Evolutionary conservation across 2,113 vertebrate genomes (phyloP), one percentile per base, ranked within the genome.

Genomic region (Python bivittatus): DNA sequence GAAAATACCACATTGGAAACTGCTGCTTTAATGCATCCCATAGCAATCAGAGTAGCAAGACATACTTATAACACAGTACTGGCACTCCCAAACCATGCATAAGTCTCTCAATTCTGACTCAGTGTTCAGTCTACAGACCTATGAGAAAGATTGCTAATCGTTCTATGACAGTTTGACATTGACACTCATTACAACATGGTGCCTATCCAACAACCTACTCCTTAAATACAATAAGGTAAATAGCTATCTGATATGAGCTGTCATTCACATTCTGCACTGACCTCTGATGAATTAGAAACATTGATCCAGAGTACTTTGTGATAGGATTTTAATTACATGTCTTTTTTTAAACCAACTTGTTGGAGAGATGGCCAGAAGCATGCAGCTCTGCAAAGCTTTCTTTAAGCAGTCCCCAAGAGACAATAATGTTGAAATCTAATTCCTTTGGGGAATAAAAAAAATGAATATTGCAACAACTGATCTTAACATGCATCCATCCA

Each of bases 391-490:
- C 4, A 85, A 57, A 17, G 48, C 22, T 92, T 42, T 27, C 90
- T 92, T 60, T 61, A 89, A 93, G 29, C 29, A 86, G 88, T 91
- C 72, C 0, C 60, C 29, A 91, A 90, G 64, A 86, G 79, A 91
- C 12, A 56, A 0, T 3, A 86, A 93, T 89, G 25, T 88, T 88
- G 56, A 92, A 54, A 29, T 89, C 72, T 38, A 57, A 92, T 60
- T 88, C 64, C 57, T 44, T 60, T 33, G 84, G 90, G 27, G 87
- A 8, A 38, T 22, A 94, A 92, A 91, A 61, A 38, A 94, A 92
- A 92, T 83, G 33, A 79, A 48, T 92, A 91, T 42, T 38, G 87
- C 10, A 68, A 52, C 72, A 86, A 17, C 15, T 72, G 64, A 17
- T 17, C 0, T 4, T 64, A n/a, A 10, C 27, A 29, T 79, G 68